Evolutionary conservation across 1,140 invertebrate species (phyloP), one percentile per base, ranked within the genome.

Genomic region (Panulirus ornatus): DNA sequence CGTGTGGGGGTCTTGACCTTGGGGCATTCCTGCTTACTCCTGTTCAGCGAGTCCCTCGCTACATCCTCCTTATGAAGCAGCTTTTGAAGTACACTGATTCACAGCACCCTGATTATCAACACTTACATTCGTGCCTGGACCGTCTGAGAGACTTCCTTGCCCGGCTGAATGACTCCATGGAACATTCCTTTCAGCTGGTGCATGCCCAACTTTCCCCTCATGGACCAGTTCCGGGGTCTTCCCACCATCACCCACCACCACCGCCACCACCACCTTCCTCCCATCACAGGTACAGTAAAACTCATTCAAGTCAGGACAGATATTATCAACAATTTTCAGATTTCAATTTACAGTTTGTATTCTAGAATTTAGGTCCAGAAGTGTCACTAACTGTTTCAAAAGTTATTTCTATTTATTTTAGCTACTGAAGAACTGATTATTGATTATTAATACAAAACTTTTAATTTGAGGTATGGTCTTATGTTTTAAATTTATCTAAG

Each of bases 11-110:
- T 19, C 90, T 94, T 27, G 94, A 94, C 91, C 83, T 94, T 8
- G 92, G 92, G 30, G 92, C 92, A 6, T 93, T 93, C 86, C 92
- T 94, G 3, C 83, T 94, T 75, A 94, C 93, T 34, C 94, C 94
- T 27, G 92, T 94, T 19, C 94, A 94, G 87, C 90, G 94, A 73
- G 93, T 94, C 87, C 94, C 94, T 19, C 92, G 93, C 54, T 94
- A 94, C 88, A 93, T 94, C 58, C 92, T 94, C 1, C 92, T 94
- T 11, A 90, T 94, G 19, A 94, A 94, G 91, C 93, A 94, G 92
- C 91, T 94, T 75, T 86, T 94, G 9, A 93, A 93, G 90, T 92
- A 92, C 92, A 94, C 94, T 0, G 92, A 92, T 44, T 38, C 91
- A 19, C 90, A 91, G 27, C 94, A 94, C 90, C 93, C 93, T 22